These are phyloP conservation scores for Cephalopachus bancanus DNA, from an alignment of 2,797 vertebrate species.

Conservation along the genomic window DNA sequence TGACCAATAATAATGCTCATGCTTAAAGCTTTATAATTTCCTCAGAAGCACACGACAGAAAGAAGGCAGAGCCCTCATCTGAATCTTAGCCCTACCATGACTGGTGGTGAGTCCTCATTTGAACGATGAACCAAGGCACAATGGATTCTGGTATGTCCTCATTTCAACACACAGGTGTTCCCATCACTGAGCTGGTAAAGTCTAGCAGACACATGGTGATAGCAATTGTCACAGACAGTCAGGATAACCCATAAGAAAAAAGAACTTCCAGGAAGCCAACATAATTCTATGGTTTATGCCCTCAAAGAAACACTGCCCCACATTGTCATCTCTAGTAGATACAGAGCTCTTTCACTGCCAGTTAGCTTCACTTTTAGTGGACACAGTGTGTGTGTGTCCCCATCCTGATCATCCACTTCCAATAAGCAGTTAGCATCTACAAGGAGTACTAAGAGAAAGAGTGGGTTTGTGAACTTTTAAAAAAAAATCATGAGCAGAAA, in stretches of 20 bases:
- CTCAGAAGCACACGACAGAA: neutral
- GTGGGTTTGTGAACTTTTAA: neutral
- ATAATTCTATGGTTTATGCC: neutral
- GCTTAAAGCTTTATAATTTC: neutral
- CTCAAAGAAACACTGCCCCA: neutral
- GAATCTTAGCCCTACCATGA: neutral
- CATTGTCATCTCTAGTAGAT: neutral
- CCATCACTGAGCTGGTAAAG: neutral
- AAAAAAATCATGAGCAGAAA: conserved; percentile 15
- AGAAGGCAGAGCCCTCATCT: neutral
- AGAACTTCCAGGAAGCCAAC: conserved; percentile 5
- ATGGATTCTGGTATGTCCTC: neutral
- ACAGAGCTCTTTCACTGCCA: neutral
- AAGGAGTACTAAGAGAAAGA: neutral
- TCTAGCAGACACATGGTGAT: neutral
- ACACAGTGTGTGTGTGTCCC: neutral
- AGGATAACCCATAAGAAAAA: neutral
- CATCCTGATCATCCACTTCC: neutral
- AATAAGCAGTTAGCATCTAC: neutral
- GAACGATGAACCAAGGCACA: neutral
- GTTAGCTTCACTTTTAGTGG: neutral
- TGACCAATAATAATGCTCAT: neutral
- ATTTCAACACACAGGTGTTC: neutral
- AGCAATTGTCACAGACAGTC: neutral
- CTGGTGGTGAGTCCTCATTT: neutral